These are phyloP conservation scores for Crax fasciolata DNA, from an alignment of 2,797 vertebrate genomes.

Conservation along the genomic window DNA sequence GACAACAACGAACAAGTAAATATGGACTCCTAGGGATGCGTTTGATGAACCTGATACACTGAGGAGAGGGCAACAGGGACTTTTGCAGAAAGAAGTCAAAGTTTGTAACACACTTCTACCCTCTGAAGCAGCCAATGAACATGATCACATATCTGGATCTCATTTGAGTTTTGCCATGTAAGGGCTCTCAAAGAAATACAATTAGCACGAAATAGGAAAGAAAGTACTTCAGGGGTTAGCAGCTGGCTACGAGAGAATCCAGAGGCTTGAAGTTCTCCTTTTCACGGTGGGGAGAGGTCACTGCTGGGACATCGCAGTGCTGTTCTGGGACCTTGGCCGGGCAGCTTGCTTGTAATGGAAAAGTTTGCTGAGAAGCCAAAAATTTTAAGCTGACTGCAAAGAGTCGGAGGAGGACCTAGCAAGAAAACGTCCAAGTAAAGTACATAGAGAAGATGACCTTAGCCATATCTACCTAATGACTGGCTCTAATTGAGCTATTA, in stretches of 20 bases:
- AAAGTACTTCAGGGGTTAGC: not conserved
- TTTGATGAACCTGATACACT: not conserved
- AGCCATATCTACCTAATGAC: conserved; percentile 48
- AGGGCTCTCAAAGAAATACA: conserved; percentile 1
- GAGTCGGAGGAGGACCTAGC: conserved; percentile 19
- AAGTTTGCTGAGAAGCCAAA: conserved; percentile 45
- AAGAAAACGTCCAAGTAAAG: conserved; percentile 5
- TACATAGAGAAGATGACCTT: conserved; percentile 53
- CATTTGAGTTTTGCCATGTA: not conserved
- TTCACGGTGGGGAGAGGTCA: not conserved
- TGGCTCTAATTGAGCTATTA: conserved; percentile 53
- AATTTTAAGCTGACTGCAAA: conserved; percentile 35
- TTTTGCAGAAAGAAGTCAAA: not conserved
- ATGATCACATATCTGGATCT: not conserved
- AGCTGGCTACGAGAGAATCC: not conserved
- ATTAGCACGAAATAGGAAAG: not conserved
- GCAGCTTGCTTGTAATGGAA: not conserved
- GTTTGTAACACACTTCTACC: rapidly evolving
- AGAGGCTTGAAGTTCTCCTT: not conserved
- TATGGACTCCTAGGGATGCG: not conserved
- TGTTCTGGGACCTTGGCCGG: not conserved
- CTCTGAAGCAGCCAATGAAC: not conserved
- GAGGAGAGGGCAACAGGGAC: not conserved
- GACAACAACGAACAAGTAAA: not conserved
- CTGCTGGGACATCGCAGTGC: not conserved